A percentile compares a stretch with the other conserved stretches of the same genome.
These are phyloP conservation scores for Pseudorectes ferrugineus DNA, from an alignment of 2,113 vertebrate species.

Conservation along the genomic window DNA sequence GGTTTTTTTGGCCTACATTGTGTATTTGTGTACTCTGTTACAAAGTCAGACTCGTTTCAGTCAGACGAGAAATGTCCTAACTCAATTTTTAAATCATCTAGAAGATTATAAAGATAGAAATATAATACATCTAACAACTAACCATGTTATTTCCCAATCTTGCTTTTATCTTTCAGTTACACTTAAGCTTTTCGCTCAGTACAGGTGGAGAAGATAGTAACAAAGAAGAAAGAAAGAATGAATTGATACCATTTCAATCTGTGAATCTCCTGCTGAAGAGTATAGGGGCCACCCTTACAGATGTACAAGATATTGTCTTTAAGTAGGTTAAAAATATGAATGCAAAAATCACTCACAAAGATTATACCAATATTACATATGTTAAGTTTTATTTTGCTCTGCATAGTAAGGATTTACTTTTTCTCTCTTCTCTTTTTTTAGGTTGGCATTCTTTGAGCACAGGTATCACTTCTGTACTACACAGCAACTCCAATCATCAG, in stretches of 20 bases:
- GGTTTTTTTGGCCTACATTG: background rate
- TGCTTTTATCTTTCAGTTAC: conserved; percentile 74
- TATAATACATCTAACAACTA: background rate
- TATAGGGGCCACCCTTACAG: conserved; percentile 91
- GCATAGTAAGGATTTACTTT: background rate
- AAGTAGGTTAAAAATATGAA: conserved; percentile 77
- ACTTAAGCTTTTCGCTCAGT: conserved; percentile 92
- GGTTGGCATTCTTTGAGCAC: conserved; percentile 89
- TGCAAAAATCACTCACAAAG: background rate
- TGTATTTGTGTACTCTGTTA: background rate
- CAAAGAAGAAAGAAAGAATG: conserved; percentile 74
- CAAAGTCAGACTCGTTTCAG: background rate
- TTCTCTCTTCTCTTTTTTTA: background rate
- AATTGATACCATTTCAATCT: conserved; percentile 73
- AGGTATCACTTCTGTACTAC: conserved; percentile 87
- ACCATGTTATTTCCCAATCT: background rate
- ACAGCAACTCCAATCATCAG: conserved; percentile 87
- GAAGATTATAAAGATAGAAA: background rate
- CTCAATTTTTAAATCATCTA: background rate
- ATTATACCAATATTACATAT: background rate
- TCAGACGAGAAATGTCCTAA: background rate
- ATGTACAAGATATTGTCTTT: conserved; percentile 91
- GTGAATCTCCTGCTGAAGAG: conserved; percentile 92
- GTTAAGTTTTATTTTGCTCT: background rate
- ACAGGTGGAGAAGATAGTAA: conserved; percentile 84